Evolutionary conservation across 2,113 vertebrate genomes (phyloP).

Genomic region (Brachyhypopomus occidentalis): DNA sequence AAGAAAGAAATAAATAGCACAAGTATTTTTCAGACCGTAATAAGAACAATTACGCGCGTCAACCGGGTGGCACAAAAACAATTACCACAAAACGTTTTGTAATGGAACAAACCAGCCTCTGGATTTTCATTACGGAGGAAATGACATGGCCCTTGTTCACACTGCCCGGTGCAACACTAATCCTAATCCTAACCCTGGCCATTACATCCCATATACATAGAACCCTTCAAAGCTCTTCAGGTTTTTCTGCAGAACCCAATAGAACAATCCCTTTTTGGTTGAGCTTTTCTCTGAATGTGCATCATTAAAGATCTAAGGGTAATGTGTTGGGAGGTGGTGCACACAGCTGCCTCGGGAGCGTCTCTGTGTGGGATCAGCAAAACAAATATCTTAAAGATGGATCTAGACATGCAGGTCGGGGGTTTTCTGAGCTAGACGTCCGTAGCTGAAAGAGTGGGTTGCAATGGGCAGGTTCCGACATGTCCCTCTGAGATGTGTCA

Average conservation of each 20-base stretch:
- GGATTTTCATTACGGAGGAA: slow-evolving; percentile 37
- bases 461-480: slow-evolving; percentile 15
- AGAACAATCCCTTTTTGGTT: neutral
- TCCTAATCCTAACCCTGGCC: neutral
- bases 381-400: slow-evolving; percentile 28
- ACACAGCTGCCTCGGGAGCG: neutral
- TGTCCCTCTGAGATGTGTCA: neutral
- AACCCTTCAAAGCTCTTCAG: neutral
- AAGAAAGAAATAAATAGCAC: slow-evolving; percentile 50
- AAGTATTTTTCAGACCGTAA: slow-evolving; percentile 72
- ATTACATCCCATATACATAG: neutral
- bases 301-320: slow-evolving; percentile 29
- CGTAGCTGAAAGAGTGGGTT: neutral
- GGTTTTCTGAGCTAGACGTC: slow-evolving; percentile 6
- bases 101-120: slow-evolving; percentile 34
- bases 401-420: slow-evolving; percentile 20
- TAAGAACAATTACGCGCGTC: slow-evolving; percentile 74
- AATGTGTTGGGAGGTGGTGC: neutral
- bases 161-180: neutral
- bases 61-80: slow-evolving; percentile 64
- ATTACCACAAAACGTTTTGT: slow-evolving; percentile 56
- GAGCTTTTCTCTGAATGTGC: neutral
- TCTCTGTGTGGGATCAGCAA: slow-evolving; percentile 16
- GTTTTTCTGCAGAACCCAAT: neutral
- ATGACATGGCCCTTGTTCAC: neutral